phyloP scores from a whole-genome alignment of 2,797 vertebrate genomes.

The Pangasius macronema region DNA sequence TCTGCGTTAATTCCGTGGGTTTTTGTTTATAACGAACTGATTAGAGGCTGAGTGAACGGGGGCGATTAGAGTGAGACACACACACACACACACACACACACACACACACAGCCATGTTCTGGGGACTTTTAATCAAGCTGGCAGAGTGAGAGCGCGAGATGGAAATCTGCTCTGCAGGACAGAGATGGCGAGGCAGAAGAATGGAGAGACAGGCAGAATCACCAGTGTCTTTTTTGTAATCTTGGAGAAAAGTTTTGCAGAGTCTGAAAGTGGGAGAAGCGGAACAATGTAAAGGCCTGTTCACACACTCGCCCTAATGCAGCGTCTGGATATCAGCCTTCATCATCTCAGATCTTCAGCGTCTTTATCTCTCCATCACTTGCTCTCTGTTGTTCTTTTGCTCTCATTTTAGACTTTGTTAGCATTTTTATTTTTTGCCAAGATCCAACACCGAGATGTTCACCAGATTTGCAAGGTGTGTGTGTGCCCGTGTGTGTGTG shows the following conservation, averaged over 20 bases:
- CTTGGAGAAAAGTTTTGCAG: slow-evolving; percentile 29
- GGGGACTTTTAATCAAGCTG: slow-evolving; percentile 62
- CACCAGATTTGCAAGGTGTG: not conserved
- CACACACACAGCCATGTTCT: slow-evolving; percentile 55
- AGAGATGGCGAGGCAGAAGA: slow-evolving; percentile 31
- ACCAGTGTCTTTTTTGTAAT: not conserved
- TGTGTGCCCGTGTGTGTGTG: slow-evolving; percentile 28
- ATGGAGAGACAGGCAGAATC: slow-evolving; percentile 26
- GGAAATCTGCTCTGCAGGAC: slow-evolving; percentile 26
- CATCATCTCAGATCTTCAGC: not conserved
- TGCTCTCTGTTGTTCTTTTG: not conserved
- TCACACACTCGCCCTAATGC: slow-evolving; percentile 21
- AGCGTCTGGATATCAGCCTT: not conserved
- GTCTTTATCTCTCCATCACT: not conserved
- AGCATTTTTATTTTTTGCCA: slow-evolving; percentile 60
- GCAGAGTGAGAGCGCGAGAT: slow-evolving; percentile 39
- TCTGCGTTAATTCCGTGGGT: slow-evolving; percentile 77
- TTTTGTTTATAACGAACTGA: slow-evolving; percentile 84
- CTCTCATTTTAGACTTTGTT: slow-evolving; percentile 46
- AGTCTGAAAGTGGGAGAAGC: slow-evolving; percentile 24
- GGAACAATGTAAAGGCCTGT: slow-evolving; percentile 66
- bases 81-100: not conserved
- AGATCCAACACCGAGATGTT: not conserved
- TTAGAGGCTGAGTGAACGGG: slow-evolving; percentile 76
- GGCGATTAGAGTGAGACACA: slow-evolving; percentile 75